phyloP scores from a whole-genome alignment of 2,888 invertebrate species.

The Sipha maydis region DNA sequence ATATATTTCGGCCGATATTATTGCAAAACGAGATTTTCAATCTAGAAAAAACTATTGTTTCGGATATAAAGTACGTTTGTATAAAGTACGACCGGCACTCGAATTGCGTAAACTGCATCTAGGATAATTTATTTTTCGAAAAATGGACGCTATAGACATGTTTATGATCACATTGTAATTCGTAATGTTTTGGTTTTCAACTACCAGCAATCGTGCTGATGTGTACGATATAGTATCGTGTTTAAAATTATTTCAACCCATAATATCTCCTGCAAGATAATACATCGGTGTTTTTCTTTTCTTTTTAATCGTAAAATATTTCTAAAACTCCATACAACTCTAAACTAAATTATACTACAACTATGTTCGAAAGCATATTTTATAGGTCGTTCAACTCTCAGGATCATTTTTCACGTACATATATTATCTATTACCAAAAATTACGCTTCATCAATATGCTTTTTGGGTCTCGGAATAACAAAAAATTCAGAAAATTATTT shows the following conservation, averaged over 20 bases:
- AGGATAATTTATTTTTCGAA: too few relatives aligned
- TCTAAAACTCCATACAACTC: not conserved
- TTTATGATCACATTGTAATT: too few relatives aligned
- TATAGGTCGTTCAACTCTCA: not conserved
- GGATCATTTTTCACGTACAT: not conserved
- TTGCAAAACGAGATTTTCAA: too few relatives aligned
- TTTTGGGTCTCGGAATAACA: too few relatives aligned
- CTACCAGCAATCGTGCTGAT: not conserved
- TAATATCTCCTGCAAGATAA: not conserved
- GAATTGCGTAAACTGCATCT: too few relatives aligned
- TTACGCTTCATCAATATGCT: too few relatives aligned
- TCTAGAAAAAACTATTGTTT: too few relatives aligned
- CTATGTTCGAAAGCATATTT: not conserved
- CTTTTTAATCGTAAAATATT: not conserved
- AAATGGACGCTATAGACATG: too few relatives aligned
- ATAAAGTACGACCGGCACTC: too few relatives aligned
- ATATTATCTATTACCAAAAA: not conserved
- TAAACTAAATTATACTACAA: not conserved
- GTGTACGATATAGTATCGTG: not conserved
- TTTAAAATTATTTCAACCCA: not conserved
- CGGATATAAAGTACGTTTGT: too few relatives aligned
- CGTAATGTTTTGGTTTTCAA: not conserved
- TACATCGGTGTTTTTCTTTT: not conserved
- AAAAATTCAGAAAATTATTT: too few relatives aligned
- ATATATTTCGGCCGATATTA: too few relatives aligned